A percentile compares a stretch with the other conserved stretches of the same genome.
phyloP scores from a whole-genome alignment of 2,113 vertebrate genomes.

The Eudyptes chrysolophus region DNA sequence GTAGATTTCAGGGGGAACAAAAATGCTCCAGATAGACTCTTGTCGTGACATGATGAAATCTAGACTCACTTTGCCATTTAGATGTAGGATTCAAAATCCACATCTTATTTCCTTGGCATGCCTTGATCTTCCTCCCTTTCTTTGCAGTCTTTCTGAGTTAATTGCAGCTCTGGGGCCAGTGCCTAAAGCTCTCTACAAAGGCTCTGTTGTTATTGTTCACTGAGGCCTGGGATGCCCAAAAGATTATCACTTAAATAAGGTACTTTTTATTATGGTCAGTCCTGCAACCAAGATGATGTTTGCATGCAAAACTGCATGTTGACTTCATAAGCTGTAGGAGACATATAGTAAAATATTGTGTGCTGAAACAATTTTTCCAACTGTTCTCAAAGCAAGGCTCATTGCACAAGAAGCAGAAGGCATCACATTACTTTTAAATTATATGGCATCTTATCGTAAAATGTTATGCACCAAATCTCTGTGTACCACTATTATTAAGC shows the following conservation, averaged over 20 bases:
- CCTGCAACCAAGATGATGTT: neutral
- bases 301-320: neutral
- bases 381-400: neutral
- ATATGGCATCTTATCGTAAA: conserved; percentile 1
- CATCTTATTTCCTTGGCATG: neutral
- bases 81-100: neutral
- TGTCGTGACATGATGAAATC: neutral
- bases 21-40: neutral
- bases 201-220: neutral
- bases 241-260: neutral
- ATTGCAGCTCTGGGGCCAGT: neutral
- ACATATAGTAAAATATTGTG: neutral
- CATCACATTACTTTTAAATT: neutral
- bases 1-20: neutral
- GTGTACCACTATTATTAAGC: neutral
- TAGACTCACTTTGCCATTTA: neutral
- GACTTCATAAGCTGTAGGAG: neutral
- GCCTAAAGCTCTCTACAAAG: neutral
- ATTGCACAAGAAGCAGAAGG: neutral
- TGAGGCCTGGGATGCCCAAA: neutral
- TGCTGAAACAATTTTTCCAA: neutral
- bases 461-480: neutral
- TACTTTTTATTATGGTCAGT: neutral
- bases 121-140: neutral
- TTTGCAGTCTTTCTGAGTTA: neutral